Evolutionary conservation across 1,140 invertebrate genomes (phyloP).

Genomic region (Apolygus lucorum): DNA sequence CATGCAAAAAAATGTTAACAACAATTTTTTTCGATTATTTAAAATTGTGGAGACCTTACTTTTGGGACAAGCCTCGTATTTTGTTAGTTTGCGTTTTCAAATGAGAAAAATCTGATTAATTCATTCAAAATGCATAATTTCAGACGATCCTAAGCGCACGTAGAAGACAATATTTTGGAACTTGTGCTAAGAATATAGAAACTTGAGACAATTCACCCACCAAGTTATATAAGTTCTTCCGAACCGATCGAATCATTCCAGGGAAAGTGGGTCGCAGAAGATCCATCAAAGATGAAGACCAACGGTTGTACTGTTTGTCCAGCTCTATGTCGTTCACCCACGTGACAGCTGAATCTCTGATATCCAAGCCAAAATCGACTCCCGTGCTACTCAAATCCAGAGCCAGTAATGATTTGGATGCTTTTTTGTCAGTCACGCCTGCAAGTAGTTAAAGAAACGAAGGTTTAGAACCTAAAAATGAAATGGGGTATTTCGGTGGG

Average conservation of each 20-base stretch:
- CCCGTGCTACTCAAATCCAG: constrained; percentile 59
- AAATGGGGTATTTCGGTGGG: no score
- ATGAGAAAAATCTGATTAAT: no score
- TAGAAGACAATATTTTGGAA: no score
- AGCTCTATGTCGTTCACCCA: constrained; percentile 94
- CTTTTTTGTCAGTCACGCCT: constrained; percentile 34
- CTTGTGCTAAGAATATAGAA: no score
- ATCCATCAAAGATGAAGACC: constrained; percentile 81
- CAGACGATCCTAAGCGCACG: no score
- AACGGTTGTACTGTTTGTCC: constrained; percentile 75
- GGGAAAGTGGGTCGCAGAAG: constrained; percentile 91
- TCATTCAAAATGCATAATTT: no score
- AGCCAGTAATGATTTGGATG: constrained; percentile 48
- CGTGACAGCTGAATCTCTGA: constrained; percentile 80
- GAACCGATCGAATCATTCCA: constrained; percentile 88
- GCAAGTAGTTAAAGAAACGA: constrained; percentile 24
- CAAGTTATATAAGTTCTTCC: constrained; percentile 91
- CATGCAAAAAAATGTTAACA: no score
- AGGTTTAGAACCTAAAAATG: not conserved
- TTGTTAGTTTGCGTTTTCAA: no score
- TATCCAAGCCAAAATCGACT: constrained; percentile 82
- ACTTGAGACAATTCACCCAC: no score
- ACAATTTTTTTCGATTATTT: no score
- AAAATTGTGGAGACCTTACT: no score
- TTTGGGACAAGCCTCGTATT: no score